phyloP scores from a whole-genome alignment of 2,113 vertebrate species.

The Charina bottae region DNA sequence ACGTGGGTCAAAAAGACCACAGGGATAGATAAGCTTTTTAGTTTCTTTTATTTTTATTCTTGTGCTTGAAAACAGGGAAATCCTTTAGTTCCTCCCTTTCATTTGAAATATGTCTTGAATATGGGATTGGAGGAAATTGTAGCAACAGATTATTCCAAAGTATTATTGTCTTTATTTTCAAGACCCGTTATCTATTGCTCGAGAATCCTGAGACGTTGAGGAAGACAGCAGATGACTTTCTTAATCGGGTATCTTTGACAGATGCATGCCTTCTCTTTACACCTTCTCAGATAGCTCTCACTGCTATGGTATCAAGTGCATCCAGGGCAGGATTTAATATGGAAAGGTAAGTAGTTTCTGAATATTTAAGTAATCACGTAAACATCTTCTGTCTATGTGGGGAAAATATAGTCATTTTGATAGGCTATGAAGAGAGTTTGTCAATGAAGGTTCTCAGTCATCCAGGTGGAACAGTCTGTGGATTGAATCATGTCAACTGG shows the following conservation, averaged over 20 bases:
- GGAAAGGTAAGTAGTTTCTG: constrained; percentile 81
- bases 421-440: not conserved
- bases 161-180: constrained; percentile 55
- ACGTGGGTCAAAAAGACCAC: not conserved
- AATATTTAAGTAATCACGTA: not conserved
- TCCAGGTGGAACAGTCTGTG: no score
- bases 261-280: constrained; percentile 88
- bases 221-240: constrained; percentile 92
- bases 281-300: constrained; percentile 91
- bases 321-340: constrained; percentile 89
- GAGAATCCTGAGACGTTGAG: constrained; percentile 93
- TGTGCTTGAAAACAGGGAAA: not conserved
- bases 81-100: not conserved
- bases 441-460: no score
- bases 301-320: constrained; percentile 87
- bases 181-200: constrained; percentile 89
- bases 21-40: no score
- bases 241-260: constrained; percentile 85
- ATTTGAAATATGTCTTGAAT: not conserved
- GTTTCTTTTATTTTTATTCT: not conserved
- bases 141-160: constrained; percentile 1
- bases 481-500: no score
- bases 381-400: not conserved
- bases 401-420: not conserved
- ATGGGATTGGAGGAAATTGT: rapidly evolving